Evolutionary conservation across 2,888 invertebrate species (phyloP), one percentile per base, ranked within the genome.

Genomic region (Pedicia rivosa): DNA sequence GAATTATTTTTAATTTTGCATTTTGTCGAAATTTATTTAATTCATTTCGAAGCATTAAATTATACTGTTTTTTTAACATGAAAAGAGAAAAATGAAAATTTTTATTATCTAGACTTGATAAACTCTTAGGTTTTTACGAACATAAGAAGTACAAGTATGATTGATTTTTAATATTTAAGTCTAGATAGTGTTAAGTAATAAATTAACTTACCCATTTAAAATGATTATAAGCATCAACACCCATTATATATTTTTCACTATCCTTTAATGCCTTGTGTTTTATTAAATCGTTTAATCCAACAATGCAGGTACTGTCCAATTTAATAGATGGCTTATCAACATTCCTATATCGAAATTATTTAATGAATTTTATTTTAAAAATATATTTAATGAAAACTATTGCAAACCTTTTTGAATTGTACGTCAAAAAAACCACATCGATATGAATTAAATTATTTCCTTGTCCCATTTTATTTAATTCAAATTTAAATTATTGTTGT

Each of bases 1-100:
- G 39, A 8, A 19, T 15, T n/a, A 39, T 15, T 14, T 33, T 36
- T 9, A 39, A 16, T 12, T 29, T 30, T 2, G 16, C 9, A 13
- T n/a, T 22, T 16, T 36, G 36, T 14, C 26, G 10, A 9, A 12
- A 17, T 12, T n/a, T 15, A 10, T 32, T 27, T 2, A 39, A n/a
- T 32, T 39, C 39, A 9, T 28, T 9, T 10, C 7, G 5, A 8
- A 39, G n/a, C 32, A 31, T 39, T 27, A 27, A 20, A 33, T 32
- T 39, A 14, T 39, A 39, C 39, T 35, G n/a, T n/a, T n/a, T n/a
- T n/a, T n/a, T n/a, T n/a, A 35, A 35, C 22, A 28, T 16, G 29
- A 30, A 17, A 30, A 19, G 16, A 27, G 33, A n/a, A n/a, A n/a
- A n/a, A n/a, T n/a, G n/a, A n/a, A n/a, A n/a, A n/a, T n/a, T n/a